Percentiles rank a stretch among this genome's conserved stretches.
These are phyloP conservation scores for Dolomedes plantarius DNA, from an alignment of 2,888 invertebrate species.

Conservation along the genomic window DNA sequence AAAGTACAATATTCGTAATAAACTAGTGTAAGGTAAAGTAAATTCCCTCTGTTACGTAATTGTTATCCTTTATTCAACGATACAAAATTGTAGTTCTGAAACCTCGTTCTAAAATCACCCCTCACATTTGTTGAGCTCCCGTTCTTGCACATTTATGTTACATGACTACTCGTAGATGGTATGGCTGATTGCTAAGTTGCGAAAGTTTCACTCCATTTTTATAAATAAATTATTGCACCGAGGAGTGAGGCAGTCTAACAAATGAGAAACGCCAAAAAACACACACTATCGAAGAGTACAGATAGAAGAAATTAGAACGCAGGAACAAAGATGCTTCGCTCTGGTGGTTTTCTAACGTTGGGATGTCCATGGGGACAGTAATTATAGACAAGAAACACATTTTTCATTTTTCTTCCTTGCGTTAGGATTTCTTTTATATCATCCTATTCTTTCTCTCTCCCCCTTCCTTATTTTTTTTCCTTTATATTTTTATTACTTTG, in stretches of 20 bases:
- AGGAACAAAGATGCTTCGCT: not conserved
- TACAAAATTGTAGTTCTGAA: too few species aligned
- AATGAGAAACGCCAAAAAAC: not conserved
- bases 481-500: slow-evolving; percentile 6
- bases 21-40: too few species aligned
- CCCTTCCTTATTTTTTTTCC: not conserved
- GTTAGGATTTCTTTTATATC: not conserved
- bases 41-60: too few species aligned
- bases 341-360: slow-evolving; percentile 5
- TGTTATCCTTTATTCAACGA: too few species aligned
- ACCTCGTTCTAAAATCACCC: too few species aligned
- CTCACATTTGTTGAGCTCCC: too few species aligned
- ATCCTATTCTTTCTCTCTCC: not conserved
- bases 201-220: not conserved
- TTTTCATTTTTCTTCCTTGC: slow-evolving; percentile 10
- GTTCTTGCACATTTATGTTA: too few species aligned
- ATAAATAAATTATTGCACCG: not conserved
- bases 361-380: not conserved
- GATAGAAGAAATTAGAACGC: not conserved
- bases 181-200: not conserved
- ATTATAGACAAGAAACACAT: slow-evolving; percentile 3
- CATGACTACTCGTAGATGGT: too few species aligned
- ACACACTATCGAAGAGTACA: not conserved
- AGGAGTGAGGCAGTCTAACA: not conserved
- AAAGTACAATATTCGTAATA: too few species aligned